These are phyloP conservation scores for Pipra filicauda DNA, from an alignment of 2,113 vertebrate species.

Conservation along the genomic window DNA sequence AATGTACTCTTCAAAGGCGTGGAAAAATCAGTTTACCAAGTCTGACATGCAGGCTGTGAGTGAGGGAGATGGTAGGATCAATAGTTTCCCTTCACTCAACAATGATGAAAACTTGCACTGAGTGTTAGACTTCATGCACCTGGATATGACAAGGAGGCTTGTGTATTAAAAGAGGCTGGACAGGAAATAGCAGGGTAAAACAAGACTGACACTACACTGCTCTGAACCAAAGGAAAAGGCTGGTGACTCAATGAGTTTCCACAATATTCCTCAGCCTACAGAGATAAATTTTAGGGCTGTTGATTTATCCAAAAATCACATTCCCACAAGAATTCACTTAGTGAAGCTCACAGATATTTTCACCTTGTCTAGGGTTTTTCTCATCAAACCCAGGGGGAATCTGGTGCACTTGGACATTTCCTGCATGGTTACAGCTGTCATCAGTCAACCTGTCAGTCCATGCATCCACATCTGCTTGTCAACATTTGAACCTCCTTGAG, in stretches of 20 bases:
- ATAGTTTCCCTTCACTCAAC: conserved; percentile 28
- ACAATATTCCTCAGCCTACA: background rate
- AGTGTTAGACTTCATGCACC: background rate
- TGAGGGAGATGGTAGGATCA: conserved; percentile 2
- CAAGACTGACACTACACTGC: background rate
- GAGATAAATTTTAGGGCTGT: background rate
- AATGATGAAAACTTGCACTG: background rate
- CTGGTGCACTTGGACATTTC: background rate
- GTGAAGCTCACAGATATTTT: background rate
- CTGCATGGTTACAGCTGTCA: background rate
- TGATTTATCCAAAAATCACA: background rate
- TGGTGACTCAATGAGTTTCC: background rate
- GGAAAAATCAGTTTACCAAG: conserved; percentile 54
- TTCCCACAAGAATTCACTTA: background rate
- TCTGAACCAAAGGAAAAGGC: background rate
- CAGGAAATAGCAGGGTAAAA: background rate
- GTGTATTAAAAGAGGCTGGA: background rate
- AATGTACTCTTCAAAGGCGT: conserved; percentile 62
- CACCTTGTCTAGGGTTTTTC: background rate
- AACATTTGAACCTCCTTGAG: background rate
- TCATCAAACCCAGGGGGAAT: background rate
- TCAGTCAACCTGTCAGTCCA: background rate
- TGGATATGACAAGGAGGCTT: background rate
- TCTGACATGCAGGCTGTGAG: background rate
- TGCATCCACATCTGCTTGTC: background rate